Base-by-base conservation (phyloP, 92 coral and sea anemone species). In the Zoanthus sansibaricus region DNA sequence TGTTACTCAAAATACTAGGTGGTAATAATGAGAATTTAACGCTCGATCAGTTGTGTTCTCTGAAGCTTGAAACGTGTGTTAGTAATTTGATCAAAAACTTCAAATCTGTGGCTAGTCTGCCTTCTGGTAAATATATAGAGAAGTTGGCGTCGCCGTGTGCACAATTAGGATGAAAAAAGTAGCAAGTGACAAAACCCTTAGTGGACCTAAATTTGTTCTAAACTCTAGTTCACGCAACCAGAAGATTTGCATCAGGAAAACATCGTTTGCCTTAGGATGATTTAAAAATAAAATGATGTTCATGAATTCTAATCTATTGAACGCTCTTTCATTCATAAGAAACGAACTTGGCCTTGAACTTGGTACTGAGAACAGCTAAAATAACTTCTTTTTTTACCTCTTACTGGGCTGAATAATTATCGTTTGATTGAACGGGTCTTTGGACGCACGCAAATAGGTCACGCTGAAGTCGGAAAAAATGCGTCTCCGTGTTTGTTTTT, bases 291-390 rank as follows among this genome's bases (percentile, higher is more conserved):
- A 15, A 31, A 66, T 18, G 62, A 49, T 18, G 42, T 80, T 52
- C 21, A 66, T 80, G 75, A 45, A 64, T 18, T 66, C 67, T 76
- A 76, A 76, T 76, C 82, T 76, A 76, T 54, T 76, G 56, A 76
- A 56, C 33, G 20, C 20, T 80, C 69, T 44, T 80, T 80, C 85
- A 80, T 64, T 64, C 85, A 80, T n/a, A 33, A 25, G 25, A 31
- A 20, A 21, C 32, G 52, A 61, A 47, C 71, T 78, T 80, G 85
- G 85, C 85, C 85, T 80, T 80, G 85, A 80, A 80, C 85, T 80
- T 80, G 44, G 74, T 46, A 52, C 16, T 46, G 52, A 78, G 47
- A 78, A 59, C 15, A 12, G 59, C 37, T 55, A 9, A 12, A 15
- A n/a, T 56, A 55, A 21, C 16, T 61, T n/a, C 7, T 10, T 61